Percentiles rank a stretch among this genome's conserved stretches.
These are phyloP conservation scores for Serranus cabrilla DNA, from an alignment of 2,797 vertebrate genomes.

Conservation along the genomic window DNA sequence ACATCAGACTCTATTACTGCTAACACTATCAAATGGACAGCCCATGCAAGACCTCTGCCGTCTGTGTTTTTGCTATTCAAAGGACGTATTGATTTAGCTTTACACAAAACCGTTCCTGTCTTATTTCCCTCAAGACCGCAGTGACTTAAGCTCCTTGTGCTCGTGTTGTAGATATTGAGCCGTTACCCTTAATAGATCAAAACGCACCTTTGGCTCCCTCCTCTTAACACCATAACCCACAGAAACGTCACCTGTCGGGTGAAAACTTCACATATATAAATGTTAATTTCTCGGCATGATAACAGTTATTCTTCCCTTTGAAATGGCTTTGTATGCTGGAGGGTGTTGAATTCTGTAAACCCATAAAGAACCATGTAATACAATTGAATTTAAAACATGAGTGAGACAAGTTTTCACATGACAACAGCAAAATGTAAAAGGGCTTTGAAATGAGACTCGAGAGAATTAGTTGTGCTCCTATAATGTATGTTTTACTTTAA, in stretches of 20 bases:
- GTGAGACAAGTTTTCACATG: slow-evolving; percentile 26
- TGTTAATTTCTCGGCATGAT: neutral
- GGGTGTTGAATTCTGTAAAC: slow-evolving; percentile 14
- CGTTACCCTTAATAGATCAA: slow-evolving; percentile 56
- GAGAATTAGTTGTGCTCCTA: slow-evolving; percentile 9
- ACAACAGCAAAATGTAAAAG: slow-evolving; percentile 24
- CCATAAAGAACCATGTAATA: slow-evolving; percentile 21
- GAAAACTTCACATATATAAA: slow-evolving; percentile 9
- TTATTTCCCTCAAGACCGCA: slow-evolving; percentile 77
- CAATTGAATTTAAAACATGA: slow-evolving; percentile 31
- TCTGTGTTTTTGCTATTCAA: slow-evolving; percentile 59
- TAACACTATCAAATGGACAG: slow-evolving; percentile 38
- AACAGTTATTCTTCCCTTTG: slow-evolving; percentile 32
- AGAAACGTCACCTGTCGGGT: slow-evolving; percentile 22
- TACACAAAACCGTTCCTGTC: slow-evolving; percentile 55
- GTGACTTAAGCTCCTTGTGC: slow-evolving; percentile 52
- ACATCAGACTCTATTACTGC: slow-evolving; percentile 45
- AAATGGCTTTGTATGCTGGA: slow-evolving; percentile 15
- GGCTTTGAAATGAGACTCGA: slow-evolving; percentile 35
- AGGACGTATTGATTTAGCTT: slow-evolving; percentile 76
- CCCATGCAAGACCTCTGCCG: slow-evolving; percentile 35
- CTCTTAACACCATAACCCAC: slow-evolving; percentile 12
- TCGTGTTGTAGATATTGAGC: slow-evolving; percentile 58
- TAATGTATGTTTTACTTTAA: slow-evolving; percentile 23
- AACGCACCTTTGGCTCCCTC: slow-evolving; percentile 26